A percentile compares a stretch with the other conserved stretches of the same genome.
Conservation (phyloP, 2,797 vertebrate species). For the Silurus aristotelis region DNA sequence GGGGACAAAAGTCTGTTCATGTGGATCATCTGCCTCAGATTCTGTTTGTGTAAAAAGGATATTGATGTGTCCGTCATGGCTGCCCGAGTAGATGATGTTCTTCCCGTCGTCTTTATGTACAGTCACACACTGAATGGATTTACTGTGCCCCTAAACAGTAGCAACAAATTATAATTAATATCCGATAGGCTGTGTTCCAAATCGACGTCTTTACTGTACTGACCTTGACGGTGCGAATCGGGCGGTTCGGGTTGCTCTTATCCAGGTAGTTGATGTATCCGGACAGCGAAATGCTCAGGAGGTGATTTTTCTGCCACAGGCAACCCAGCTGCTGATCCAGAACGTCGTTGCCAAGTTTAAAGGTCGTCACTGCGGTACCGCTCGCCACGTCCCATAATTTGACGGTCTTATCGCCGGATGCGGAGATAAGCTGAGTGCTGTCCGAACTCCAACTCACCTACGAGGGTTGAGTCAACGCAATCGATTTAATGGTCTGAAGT, state of each 20-base stretch:
- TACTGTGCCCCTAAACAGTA: conserved; percentile 87
- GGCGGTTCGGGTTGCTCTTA: conserved; percentile 88
- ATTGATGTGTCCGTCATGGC: conserved; percentile 97
- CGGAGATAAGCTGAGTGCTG: conserved; percentile 88
- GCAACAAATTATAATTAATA: conserved; percentile 5
- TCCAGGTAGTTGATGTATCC: conserved; percentile 98
- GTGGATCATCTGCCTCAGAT: neutral
- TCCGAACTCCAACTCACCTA: conserved; percentile 89
- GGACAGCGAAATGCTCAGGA: conserved; percentile 89
- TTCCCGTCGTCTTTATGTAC: conserved; percentile 82
- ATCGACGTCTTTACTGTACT: neutral
- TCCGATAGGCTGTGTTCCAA: neutral
- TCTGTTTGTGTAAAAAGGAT: conserved; percentile 79
- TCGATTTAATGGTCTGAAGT: neutral
- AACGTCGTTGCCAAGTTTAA: conserved; percentile 85
- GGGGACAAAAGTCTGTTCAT: neutral
- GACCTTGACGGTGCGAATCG: conserved; percentile 89
- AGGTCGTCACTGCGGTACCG: conserved; percentile 83
- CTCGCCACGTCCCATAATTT: conserved; percentile 91
- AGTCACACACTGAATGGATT: conserved; percentile 92
- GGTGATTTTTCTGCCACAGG: conserved; percentile 91
- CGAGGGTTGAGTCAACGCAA: neutral
- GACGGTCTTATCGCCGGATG: conserved; percentile 94
- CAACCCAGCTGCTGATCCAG: conserved; percentile 96
- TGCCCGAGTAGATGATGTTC: conserved; percentile 89